phyloP scores from a whole-genome alignment of 1,140 invertebrate genomes.

The Cyclargus thomasi region DNA sequence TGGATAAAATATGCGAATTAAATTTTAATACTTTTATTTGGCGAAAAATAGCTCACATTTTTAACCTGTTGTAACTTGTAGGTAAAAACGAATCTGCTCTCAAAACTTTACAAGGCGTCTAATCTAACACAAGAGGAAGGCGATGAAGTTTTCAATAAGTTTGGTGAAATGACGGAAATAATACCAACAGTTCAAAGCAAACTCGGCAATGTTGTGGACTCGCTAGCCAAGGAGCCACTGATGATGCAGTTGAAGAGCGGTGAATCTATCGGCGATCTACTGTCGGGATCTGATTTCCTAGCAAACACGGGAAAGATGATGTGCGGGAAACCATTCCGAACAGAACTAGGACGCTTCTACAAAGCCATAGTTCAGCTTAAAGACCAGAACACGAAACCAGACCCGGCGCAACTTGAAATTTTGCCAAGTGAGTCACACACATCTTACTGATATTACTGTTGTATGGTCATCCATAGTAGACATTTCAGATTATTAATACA shows the following conservation, averaged over 20 bases:
- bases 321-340: constrained; percentile 76
- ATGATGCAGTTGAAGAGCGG: constrained; percentile 46
- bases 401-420: constrained; percentile 71
- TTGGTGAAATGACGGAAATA: constrained; percentile 63
- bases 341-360: constrained; percentile 66
- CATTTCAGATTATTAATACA: background rate
- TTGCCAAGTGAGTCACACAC: constrained; percentile 76
- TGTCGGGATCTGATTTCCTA: constrained; percentile 52
- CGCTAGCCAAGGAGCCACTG: constrained; percentile 50
- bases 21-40: background rate
- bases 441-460: background rate
- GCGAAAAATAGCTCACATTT: background rate
- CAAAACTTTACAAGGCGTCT: constrained; percentile 69
- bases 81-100: constrained; percentile 52
- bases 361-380: constrained; percentile 72
- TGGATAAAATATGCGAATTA: background rate
- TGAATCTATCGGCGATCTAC: constrained; percentile 38
- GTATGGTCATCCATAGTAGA: background rate
- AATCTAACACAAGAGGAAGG: constrained; percentile 72
- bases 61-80: constrained; percentile 22
- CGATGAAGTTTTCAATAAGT: constrained; percentile 56
- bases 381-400: constrained; percentile 72
- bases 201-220: constrained; percentile 39
- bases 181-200: constrained; percentile 63
- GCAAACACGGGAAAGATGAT: constrained; percentile 76